A percentile compares a stretch with the other conserved stretches of the same genome.
phyloP scores from a whole-genome alignment of 2,797 vertebrate species.

The Falco novaeseelandiae region DNA sequence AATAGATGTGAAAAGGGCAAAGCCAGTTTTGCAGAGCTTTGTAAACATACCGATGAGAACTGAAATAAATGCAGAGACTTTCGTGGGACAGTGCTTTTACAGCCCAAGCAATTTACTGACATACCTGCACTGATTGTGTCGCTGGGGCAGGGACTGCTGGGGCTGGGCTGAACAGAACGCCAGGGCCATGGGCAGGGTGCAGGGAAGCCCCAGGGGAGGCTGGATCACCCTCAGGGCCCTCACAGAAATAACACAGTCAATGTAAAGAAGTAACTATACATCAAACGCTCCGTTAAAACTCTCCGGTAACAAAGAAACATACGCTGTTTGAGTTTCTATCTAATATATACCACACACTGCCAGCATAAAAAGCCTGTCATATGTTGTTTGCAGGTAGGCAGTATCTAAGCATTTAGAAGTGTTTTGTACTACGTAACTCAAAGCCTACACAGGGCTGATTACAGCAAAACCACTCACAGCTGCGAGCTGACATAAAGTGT shows the following conservation, averaged over 20 bases:
- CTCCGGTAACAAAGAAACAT: neutral
- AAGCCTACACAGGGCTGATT: neutral
- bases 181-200: neutral
- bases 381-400: neutral
- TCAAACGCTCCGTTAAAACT: neutral
- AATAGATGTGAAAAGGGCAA: neutral
- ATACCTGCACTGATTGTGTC: neutral
- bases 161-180: neutral
- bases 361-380: neutral
- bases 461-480: neutral
- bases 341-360: neutral
- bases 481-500: neutral
- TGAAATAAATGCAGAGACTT: neutral
- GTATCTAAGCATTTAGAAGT: neutral
- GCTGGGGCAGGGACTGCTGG: neutral
- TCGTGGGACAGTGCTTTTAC: neutral
- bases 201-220: neutral
- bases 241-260: neutral
- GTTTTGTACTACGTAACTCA: neutral
- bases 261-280: neutral
- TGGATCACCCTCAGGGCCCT: neutral
- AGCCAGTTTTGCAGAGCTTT: neutral
- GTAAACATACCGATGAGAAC: neutral
- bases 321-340: neutral
- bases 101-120: neutral